Evolutionary conservation across 1,140 invertebrate species (phyloP), one percentile per base, ranked within the genome.

Genomic region (Halotydeus destructor): DNA sequence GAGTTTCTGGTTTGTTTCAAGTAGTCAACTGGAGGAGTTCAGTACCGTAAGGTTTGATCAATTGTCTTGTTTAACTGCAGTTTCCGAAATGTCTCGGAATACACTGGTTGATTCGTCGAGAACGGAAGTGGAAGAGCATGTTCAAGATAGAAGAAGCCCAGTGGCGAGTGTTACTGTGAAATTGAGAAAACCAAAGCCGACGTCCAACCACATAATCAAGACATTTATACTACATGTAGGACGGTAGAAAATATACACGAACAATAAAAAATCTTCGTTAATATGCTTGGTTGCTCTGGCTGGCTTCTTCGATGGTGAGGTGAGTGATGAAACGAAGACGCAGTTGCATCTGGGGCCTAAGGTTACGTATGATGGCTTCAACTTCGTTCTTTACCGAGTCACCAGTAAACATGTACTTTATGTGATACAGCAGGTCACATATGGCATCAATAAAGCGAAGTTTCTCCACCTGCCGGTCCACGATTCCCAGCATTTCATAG

Each of bases 331-430:
- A 94, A 19, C 86, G 67, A 9, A 96, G 60, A 26, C 85, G 67
- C 62, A 82, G 71, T 56, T 91, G 79, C n/a, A 94, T 62, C 0
- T 79, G 69, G 1, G 81, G 80, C 18, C 85, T 65, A 16, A 94
- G 58, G 53, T 77, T 76, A 26, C 79, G 68, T 37, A 94, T 89
- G 26, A 89, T 76, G 24, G 70, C 70, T 59, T 93, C 86, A 1
- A 86, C 73, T 56, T 93, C 86, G 44, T 70, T 76, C 56, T 91
- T 93, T 62, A 91, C 79, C 36, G 75, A 75, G 59, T 96, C 84
- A 1, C 89, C 89, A 22, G 91, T 83, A 63, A 89, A 91, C 76
- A 91, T 93, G 56, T 96, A 96, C 60, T 96, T 96, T 37, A 71
- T 68, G 52, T 71, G 68, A 51, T 84, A 94, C 71, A 96, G 64